Percentiles rank a stretch among this genome's conserved stretches.
phyloP scores from a whole-genome alignment of 1,140 invertebrate species.

The Platyscapa corneri region DNA sequence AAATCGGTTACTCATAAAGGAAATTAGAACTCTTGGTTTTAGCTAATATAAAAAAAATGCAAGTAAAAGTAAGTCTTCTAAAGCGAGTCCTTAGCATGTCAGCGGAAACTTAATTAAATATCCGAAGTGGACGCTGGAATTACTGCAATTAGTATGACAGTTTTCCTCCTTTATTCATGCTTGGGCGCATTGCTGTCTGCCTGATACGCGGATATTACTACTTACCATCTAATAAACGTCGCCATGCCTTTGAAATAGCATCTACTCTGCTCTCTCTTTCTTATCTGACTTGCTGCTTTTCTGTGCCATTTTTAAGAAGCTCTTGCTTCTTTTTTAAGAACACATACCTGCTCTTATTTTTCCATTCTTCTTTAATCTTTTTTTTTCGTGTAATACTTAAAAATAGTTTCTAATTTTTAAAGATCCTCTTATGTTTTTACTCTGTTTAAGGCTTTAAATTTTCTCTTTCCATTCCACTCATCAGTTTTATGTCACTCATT shows the following conservation, averaged over 20 bases:
- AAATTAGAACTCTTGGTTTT: neutral
- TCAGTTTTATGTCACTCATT: neutral
- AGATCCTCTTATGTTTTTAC: neutral
- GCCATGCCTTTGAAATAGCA: constrained; percentile 55
- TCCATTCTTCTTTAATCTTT: neutral
- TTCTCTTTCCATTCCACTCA: neutral
- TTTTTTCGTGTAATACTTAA: neutral
- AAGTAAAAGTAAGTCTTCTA: constrained; percentile 34
- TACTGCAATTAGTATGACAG: constrained; percentile 74
- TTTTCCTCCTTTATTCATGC: constrained; percentile 70
- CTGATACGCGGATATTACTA: constrained; percentile 69
- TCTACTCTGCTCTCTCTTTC: neutral
- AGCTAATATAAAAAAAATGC: constrained; percentile 1
- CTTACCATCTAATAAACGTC: constrained; percentile 75
- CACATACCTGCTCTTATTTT: neutral
- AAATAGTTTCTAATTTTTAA: neutral
- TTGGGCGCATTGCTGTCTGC: constrained; percentile 63
- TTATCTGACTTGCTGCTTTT: neutral
- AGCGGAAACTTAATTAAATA: constrained; percentile 75
- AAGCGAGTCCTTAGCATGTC: constrained; percentile 61
- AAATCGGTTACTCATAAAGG: neutral
- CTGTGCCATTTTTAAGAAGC: neutral
- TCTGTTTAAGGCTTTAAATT: neutral
- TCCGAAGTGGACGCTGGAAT: constrained; percentile 74
- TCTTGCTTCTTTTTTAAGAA: neutral